phyloP scores from a whole-genome alignment of 2,888 invertebrate species.

The Bembecia ichneumoniformis region DNA sequence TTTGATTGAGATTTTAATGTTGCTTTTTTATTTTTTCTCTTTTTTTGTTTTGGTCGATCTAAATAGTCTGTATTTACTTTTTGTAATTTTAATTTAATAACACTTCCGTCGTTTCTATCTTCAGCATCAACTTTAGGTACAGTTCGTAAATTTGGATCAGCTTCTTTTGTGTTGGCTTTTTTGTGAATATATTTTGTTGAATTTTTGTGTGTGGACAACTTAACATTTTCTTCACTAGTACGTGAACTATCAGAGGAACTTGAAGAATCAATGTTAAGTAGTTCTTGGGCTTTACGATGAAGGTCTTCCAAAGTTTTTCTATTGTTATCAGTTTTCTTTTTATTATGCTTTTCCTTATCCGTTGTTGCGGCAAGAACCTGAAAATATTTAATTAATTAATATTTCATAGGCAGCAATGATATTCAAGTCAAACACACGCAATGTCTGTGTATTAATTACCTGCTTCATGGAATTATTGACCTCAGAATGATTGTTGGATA shows the following conservation, averaged over 20 bases:
- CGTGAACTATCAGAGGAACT: conserved; percentile 45
- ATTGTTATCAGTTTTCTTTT: too few relatives aligned
- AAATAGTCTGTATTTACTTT: conserved; percentile 10
- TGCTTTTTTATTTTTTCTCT: conserved; percentile 13
- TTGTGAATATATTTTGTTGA: not conserved
- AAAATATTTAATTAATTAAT: too few relatives aligned
- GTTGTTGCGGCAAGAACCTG: too few relatives aligned
- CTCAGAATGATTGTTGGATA: conserved; percentile 14
- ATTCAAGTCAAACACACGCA: too few relatives aligned
- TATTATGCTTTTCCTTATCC: too few relatives aligned
- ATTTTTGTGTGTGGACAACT: not conserved
- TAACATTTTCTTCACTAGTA: conserved; percentile 17
- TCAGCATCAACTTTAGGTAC: not conserved
- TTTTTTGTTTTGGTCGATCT: conserved; percentile 4
- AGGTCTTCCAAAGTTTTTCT: conserved; percentile 44
- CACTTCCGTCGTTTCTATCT: not conserved
- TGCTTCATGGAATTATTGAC: not conserved
- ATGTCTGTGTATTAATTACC: too few relatives aligned
- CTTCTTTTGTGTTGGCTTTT: not conserved
- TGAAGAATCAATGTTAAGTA: conserved; percentile 42
- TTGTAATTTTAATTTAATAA: not conserved
- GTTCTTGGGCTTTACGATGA: conserved; percentile 56
- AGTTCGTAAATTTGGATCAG: not conserved
- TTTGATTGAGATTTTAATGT: conserved; percentile 9
- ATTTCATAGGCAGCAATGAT: too few relatives aligned